Percentiles rank a stretch among this genome's conserved stretches.
Evolutionary conservation across 1,140 invertebrate species (phyloP).

Genomic region (Pseudomyrmex gracilis): DNA sequence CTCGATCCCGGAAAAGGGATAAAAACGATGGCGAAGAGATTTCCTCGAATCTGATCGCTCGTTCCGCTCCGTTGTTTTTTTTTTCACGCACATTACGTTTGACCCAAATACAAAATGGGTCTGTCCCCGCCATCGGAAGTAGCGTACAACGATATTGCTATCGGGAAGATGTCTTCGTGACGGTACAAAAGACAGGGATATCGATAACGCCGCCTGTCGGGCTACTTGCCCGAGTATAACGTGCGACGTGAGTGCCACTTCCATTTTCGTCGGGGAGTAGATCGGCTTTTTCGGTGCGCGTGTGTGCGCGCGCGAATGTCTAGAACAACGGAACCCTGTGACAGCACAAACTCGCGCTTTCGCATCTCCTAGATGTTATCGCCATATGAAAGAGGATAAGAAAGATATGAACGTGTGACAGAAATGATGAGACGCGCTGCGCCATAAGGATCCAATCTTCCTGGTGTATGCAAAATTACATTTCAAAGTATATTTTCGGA

Average conservation of each 20-base stretch:
- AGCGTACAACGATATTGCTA: slow-evolving; percentile 27
- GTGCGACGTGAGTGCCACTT: slow-evolving; percentile 41
- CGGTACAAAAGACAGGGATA: slow-evolving; percentile 55
- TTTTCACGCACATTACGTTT: slow-evolving; percentile 33
- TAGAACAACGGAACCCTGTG: neutral
- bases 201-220: slow-evolving; percentile 48
- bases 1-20: slow-evolving; percentile 4
- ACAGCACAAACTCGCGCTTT: neutral
- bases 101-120: slow-evolving; percentile 48
- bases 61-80: neutral
- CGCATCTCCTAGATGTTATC: neutral
- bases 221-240: slow-evolving; percentile 23
- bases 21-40: neutral
- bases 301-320: neutral
- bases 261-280: slow-evolving; percentile 33
- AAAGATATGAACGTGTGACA: slow-evolving; percentile 7
- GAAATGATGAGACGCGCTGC: neutral
- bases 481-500: neutral
- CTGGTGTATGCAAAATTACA: neutral
- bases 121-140: slow-evolving; percentile 38
- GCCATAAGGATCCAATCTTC: neutral
- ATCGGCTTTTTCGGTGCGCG: slow-evolving; percentile 31
- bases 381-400: neutral
- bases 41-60: neutral
- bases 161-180: slow-evolving; percentile 39